Evolutionary conservation across 2,888 invertebrate genomes (phyloP).

Genomic region (Erebia aethiops): DNA sequence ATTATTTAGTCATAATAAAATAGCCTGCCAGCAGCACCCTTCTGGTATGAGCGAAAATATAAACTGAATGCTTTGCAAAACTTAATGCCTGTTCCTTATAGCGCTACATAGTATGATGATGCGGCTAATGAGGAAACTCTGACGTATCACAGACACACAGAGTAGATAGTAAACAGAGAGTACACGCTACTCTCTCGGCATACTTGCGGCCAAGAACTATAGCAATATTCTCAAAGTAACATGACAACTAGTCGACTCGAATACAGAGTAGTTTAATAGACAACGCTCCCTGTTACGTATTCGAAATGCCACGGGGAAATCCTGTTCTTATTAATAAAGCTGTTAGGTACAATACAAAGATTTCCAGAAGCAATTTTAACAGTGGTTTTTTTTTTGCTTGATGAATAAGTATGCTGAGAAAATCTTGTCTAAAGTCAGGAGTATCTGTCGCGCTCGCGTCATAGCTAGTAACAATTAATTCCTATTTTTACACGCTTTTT

Average conservation of each 20-base stretch:
- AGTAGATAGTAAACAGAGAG: slow-evolving; percentile 7
- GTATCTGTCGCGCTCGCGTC: too few species aligned
- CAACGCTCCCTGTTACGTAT: slow-evolving; percentile 32
- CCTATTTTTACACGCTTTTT: too few species aligned
- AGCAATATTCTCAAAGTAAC: slow-evolving; percentile 65
- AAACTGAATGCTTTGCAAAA: not conserved
- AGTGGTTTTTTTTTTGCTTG: too few species aligned
- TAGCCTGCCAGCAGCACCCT: too few species aligned
- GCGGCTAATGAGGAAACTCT: slow-evolving; percentile 45
- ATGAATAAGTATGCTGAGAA: too few species aligned
- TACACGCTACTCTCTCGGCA: slow-evolving; percentile 24
- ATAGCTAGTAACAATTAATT: too few species aligned
- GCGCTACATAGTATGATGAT: slow-evolving; percentile 10
- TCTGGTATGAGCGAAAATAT: too few species aligned
- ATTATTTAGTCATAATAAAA: too few species aligned
- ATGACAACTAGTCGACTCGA: slow-evolving; percentile 65
- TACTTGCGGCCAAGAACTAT: slow-evolving; percentile 58
- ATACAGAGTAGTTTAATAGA: slow-evolving; percentile 61
- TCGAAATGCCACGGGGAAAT: slow-evolving; percentile 26
- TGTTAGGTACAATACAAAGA: not conserved
- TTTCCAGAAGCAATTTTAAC: too few species aligned
- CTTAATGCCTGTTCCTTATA: not conserved
- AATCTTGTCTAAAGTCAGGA: too few species aligned
- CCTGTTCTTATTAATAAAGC: not conserved
- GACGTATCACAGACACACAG: slow-evolving; percentile 17